Evolutionary conservation across 2,888 invertebrate genomes (phyloP), one percentile per base, ranked within the genome.

Genomic region (Andrena marginata): DNA sequence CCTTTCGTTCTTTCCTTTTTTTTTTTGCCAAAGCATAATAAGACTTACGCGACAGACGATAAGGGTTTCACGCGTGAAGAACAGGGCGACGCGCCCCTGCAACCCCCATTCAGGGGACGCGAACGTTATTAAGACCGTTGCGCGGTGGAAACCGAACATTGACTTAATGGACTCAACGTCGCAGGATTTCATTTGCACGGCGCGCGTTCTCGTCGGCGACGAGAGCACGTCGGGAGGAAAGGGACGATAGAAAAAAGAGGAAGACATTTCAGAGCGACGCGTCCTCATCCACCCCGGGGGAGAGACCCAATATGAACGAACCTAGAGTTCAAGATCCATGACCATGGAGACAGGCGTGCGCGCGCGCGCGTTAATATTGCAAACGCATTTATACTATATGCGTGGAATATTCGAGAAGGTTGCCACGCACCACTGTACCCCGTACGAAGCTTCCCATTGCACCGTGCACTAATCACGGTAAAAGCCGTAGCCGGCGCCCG

Each of bases 381-480:
- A 79, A 83, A 83, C 82, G 77, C 82, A 63, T 77, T 83, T 81
- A 77, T 80, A 80, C 74, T 76, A 76, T 68, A 70, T 63, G 60
- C 83, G 70, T 70, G 76, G 65, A 82, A 79, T 85, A 86, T 72
- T 79, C 79, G 76, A 83, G 82, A 73, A 78, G 77, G 84, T 87
- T 89, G 79, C 69, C 85, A 80, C 84, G 85, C 75, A 79, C 67
- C 74, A 81, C 75, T 77, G 65, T 79, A 79, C 82, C 72, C 68
- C 26, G 26, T 54, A 81, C 69, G 76, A 76, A 68, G 80, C 70
- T 86, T 85, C 83, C 85, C 87, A 89, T 90, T 87, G 87, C 88
- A 89, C 89, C 88, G 87, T 86, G 86, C 90, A 92, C 90, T 92
- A 93, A 93, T 93, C 93, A 92, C 85, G 91, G 89, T 92, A 92